Percentiles rank a stretch among this genome's conserved stretches.
phyloP scores from a whole-genome alignment of 2,113 vertebrate species.

The Nyctereutes procyonoides region DNA sequence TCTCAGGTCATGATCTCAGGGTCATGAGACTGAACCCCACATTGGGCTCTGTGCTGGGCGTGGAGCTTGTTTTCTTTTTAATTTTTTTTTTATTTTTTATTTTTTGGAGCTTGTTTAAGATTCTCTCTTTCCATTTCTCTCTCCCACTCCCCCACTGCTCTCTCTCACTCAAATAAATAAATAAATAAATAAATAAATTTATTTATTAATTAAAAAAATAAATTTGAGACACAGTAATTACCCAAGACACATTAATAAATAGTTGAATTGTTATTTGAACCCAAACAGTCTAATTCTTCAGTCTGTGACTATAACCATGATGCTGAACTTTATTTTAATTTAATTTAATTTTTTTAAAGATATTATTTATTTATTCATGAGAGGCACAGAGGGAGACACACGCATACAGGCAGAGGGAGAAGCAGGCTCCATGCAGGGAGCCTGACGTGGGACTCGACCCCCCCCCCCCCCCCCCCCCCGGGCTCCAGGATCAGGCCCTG shows the following conservation, averaged over 20 bases:
- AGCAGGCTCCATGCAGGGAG: too few species aligned
- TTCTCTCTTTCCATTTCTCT: background rate
- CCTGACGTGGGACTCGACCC: too few species aligned
- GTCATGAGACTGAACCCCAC: background rate
- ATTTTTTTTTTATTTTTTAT: too few species aligned
- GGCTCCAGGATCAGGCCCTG: too few species aligned
- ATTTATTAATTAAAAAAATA: background rate
- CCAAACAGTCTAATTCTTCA: background rate
- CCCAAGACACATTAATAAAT: background rate
- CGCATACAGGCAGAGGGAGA: too few species aligned
- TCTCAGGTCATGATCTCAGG: background rate
- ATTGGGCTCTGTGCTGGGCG: background rate
- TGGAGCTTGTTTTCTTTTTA: background rate
- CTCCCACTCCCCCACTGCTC: background rate
- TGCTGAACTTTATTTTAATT: background rate
- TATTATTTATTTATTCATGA: background rate
- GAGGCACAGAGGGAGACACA: too few species aligned
- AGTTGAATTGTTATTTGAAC: background rate
- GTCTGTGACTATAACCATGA: background rate
- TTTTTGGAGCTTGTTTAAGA: background rate
- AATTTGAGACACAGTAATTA: background rate
- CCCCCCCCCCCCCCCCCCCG: too few species aligned
- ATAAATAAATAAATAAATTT: background rate
- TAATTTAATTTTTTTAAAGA: background rate
- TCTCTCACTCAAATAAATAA: background rate